phyloP scores from a whole-genome alignment of 2,797 vertebrate genomes.

The Eupleurogrammus muticus region DNA sequence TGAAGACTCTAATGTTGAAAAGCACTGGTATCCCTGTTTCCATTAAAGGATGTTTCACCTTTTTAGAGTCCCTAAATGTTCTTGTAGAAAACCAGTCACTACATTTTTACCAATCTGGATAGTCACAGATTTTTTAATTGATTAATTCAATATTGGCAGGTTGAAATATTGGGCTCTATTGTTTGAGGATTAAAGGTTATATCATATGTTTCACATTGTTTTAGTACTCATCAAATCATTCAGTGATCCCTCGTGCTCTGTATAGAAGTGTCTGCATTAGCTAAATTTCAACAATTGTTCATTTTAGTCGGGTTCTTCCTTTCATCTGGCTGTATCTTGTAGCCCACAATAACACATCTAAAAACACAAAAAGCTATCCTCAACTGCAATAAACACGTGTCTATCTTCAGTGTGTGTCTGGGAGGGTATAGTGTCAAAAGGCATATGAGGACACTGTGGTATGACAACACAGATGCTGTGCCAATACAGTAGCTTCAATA shows the following conservation, averaged over 20 bases:
- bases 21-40: too few relatives aligned
- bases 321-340: background rate
- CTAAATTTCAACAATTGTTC: background rate
- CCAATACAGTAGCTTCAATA: constrained; percentile 7
- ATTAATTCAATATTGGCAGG: too few relatives aligned
- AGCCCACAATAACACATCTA: background rate
- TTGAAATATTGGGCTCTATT: too few relatives aligned
- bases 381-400: background rate
- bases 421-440: constrained; percentile 13
- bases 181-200: background rate
- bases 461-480: constrained; percentile 40
- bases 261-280: background rate
- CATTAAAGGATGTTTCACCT: too few relatives aligned
- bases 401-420: background rate
- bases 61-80: too few relatives aligned
- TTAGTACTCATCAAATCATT: background rate
- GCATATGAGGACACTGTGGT: constrained; percentile 21
- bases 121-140: too few relatives aligned
- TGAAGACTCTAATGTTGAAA: too few relatives aligned
- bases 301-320: background rate
- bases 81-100: too few relatives aligned
- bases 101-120: too few relatives aligned
- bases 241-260: background rate
- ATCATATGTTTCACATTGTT: background rate
- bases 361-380: background rate